Conservation (phyloP, 1,140 invertebrate genomes). For the Dendroctonus ponderosae region DNA sequence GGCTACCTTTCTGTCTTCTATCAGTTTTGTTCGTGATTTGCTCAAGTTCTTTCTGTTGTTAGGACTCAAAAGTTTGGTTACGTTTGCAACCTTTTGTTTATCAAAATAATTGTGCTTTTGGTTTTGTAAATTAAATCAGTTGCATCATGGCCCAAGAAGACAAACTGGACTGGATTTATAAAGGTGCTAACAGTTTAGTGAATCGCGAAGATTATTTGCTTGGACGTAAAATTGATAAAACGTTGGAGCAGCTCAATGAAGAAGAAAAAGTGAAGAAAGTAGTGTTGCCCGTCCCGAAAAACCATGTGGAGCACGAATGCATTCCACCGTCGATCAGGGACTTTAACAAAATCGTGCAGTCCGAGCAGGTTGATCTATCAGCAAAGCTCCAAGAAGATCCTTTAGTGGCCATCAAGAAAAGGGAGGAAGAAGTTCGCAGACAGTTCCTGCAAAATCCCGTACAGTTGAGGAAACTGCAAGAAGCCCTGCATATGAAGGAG, state of each 20-base stretch:
- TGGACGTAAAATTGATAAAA: slow-evolving; percentile 85
- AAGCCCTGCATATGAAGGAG: slow-evolving; percentile 66
- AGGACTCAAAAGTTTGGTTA: too few species aligned
- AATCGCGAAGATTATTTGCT: slow-evolving; percentile 87
- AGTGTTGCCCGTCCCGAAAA: slow-evolving; percentile 55
- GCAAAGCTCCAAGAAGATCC: slow-evolving; percentile 90
- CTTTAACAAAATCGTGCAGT: slow-evolving; percentile 53
- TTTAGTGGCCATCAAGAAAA: slow-evolving; percentile 78
- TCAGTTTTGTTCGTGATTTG: too few species aligned
- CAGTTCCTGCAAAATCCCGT: slow-evolving; percentile 87
- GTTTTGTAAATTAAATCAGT: too few species aligned
- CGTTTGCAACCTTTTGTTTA: too few species aligned
- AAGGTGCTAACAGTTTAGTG: slow-evolving; percentile 68
- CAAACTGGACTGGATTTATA: slow-evolving; percentile 40
- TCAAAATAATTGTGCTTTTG: too few species aligned
- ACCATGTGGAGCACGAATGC: slow-evolving; percentile 72
- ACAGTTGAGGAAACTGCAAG: slow-evolving; percentile 78
- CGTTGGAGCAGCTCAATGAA: slow-evolving; percentile 67
- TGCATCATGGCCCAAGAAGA: slow-evolving; percentile 16
- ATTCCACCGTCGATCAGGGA: slow-evolving; percentile 73
- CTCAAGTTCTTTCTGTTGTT: too few species aligned
- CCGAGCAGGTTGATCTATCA: slow-evolving; percentile 70
- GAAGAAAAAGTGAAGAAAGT: slow-evolving; percentile 59
- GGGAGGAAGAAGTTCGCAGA: slow-evolving; percentile 77
- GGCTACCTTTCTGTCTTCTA: too few species aligned